These are phyloP conservation scores for Oscheius sp. DNA, from an alignment of 1,140 invertebrate species.

Conservation along the genomic window DNA sequence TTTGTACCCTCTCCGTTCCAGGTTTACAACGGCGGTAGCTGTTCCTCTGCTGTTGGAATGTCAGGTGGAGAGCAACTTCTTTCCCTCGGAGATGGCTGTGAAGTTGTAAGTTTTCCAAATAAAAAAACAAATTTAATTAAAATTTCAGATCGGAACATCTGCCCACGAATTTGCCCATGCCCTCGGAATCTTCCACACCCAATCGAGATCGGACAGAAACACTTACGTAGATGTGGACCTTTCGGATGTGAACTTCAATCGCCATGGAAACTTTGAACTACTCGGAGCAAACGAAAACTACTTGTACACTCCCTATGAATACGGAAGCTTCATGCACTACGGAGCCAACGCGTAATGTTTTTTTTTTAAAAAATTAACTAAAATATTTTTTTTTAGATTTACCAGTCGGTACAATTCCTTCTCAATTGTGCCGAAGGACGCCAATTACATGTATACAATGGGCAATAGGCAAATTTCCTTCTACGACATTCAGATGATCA, in stretches of 20 bases:
- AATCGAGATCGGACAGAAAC: constrained; percentile 23
- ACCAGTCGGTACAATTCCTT: background rate
- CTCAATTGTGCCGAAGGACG: constrained; percentile 24
- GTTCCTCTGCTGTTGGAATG: constrained; percentile 22
- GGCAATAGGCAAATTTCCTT: constrained; percentile 9
- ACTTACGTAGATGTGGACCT: constrained; percentile 15
- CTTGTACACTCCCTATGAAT: constrained; percentile 12
- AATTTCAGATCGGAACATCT: background rate
- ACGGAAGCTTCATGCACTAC: constrained; percentile 27
- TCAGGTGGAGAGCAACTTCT: constrained; percentile 28
- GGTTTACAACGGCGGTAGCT: constrained; percentile 21
- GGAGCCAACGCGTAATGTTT: background rate
- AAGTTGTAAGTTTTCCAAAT: constrained; percentile 4
- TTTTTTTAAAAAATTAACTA: background rate
- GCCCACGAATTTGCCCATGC: constrained; percentile 8
- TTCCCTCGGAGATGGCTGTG: constrained; percentile 30
- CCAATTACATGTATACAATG: constrained; percentile 12
- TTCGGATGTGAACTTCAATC: background rate
- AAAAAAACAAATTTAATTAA: background rate
- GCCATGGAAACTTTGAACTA: constrained; percentile 9
- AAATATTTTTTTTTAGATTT: constrained; percentile 9
- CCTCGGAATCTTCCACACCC: constrained; percentile 14
- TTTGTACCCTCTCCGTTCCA: too few relatives aligned
- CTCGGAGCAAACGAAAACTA: background rate
- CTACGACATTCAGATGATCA: constrained; percentile 17